Conservation (phyloP, 2,888 invertebrate genomes). For the Tinea semifulvella region DNA sequence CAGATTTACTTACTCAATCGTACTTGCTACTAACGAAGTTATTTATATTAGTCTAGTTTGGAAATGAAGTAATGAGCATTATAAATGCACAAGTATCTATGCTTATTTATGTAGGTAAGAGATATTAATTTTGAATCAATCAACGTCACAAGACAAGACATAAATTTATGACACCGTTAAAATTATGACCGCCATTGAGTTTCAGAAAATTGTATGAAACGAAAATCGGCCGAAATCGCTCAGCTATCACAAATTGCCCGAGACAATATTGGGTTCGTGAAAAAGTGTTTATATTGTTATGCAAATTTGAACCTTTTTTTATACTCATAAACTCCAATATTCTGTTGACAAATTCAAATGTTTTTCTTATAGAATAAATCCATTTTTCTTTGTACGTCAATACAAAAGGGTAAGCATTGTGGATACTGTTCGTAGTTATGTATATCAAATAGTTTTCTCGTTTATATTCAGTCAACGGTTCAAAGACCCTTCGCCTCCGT, state of each 20-base stretch:
- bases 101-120: too few species aligned
- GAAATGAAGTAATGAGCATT: too few species aligned
- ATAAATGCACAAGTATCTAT: too few species aligned
- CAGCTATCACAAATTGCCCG: constrained; percentile 6
- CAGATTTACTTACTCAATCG: too few species aligned
- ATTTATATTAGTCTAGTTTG: too few species aligned
- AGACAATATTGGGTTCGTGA: constrained; percentile 7
- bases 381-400: constrained; percentile 6
- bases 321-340: neutral
- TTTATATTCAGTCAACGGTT: too few species aligned
- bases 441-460: too few species aligned
- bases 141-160: too few species aligned
- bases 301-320: constrained; percentile 4
- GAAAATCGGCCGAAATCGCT: constrained; percentile 5
- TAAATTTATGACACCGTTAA: neutral
- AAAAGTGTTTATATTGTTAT: neutral
- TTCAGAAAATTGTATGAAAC: constrained; percentile 1
- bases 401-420: constrained; percentile 2
- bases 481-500: too few species aligned
- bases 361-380: constrained; percentile 6
- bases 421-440: too few species aligned
- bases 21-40: too few species aligned
- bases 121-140: too few species aligned
- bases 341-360: neutral
- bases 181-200: neutral